Conservation (phyloP, 2,888 invertebrate genomes). For the Neoitamus cyanurus region DNA sequence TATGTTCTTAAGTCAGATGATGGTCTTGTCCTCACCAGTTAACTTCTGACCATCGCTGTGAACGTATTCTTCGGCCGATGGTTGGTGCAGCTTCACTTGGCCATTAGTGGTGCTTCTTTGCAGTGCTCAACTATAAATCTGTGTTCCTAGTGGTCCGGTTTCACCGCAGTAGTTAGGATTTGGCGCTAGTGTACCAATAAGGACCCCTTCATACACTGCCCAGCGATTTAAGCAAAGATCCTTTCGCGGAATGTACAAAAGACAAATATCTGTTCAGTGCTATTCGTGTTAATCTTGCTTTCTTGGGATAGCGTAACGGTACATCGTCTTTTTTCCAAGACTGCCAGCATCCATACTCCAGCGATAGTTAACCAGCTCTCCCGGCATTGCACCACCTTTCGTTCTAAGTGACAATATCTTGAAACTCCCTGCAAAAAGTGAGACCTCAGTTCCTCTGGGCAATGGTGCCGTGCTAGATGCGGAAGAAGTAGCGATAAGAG, state of each 20-base stretch:
- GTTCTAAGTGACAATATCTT: background rate
- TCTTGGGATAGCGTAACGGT: conserved; percentile 35
- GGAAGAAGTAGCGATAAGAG: background rate
- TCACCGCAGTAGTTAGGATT: background rate
- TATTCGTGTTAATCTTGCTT: conserved; percentile 34
- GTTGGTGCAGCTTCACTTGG: conserved; percentile 41
- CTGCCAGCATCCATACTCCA: background rate
- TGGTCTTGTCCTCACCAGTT: conserved; percentile 67
- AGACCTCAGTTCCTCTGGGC: conserved; percentile 1
- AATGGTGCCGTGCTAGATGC: background rate
- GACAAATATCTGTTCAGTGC: conserved; percentile 9
- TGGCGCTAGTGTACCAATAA: background rate
- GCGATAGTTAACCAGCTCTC: background rate
- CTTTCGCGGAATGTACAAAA: conserved; percentile 10
- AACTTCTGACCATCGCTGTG: conserved; percentile 66
- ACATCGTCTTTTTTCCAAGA: conserved; percentile 25
- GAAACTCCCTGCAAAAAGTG: conserved; percentile 23
- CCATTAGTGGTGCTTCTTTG: conserved; percentile 2
- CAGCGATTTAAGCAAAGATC: background rate
- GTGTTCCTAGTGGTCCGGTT: background rate
- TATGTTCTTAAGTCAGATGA: conserved; percentile 67
- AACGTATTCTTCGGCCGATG: conserved; percentile 57
- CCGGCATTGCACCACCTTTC: background rate
- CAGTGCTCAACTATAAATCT: background rate
- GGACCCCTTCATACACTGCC: background rate